Conservation (phyloP, 2,113 vertebrate species). For the Lampris incognitus region DNA sequence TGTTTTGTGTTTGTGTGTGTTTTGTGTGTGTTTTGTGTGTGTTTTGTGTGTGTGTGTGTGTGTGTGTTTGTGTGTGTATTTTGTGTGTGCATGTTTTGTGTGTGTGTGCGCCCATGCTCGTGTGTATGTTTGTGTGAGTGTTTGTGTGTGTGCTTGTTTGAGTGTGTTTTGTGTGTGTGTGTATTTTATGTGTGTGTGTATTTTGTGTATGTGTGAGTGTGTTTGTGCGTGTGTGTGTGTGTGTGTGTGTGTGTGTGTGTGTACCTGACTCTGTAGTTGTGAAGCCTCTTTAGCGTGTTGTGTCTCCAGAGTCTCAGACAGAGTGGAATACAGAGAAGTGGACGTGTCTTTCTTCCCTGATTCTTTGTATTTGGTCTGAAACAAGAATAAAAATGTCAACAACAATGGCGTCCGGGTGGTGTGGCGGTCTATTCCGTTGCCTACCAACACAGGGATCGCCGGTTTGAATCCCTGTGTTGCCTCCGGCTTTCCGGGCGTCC, state of each 20-base stretch:
- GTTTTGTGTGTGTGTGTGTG: not conserved
- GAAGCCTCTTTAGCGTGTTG: not conserved
- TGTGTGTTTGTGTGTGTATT: not conserved
- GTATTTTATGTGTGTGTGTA: not conserved
- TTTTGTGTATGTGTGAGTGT: not conserved
- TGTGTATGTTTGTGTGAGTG: not conserved
- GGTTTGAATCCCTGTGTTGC: too few relatives aligned
- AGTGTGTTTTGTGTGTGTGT: rapidly evolving
- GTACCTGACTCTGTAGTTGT: slow-evolving; percentile 8
- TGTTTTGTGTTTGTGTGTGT: not conserved
- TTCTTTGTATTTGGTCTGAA: slow-evolving; percentile 85
- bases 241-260: slow-evolving; percentile 7
- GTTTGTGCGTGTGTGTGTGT: not conserved
- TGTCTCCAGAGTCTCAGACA: slow-evolving; percentile 80
- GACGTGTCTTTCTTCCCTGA: slow-evolving; percentile 79
- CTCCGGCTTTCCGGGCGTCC: too few relatives aligned
- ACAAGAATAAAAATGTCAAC: not conserved
- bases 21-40: too few relatives aligned
- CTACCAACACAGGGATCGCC: too few relatives aligned
- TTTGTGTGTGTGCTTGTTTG: not conserved
- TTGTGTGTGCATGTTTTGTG: not conserved
- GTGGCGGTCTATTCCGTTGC: too few relatives aligned
- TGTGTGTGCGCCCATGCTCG: not conserved
- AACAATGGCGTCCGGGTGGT: too few relatives aligned
- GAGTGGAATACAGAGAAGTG: slow-evolving; percentile 82